Conservation (phyloP, 2,888 invertebrate genomes). For the Mactromeris polynyma region DNA sequence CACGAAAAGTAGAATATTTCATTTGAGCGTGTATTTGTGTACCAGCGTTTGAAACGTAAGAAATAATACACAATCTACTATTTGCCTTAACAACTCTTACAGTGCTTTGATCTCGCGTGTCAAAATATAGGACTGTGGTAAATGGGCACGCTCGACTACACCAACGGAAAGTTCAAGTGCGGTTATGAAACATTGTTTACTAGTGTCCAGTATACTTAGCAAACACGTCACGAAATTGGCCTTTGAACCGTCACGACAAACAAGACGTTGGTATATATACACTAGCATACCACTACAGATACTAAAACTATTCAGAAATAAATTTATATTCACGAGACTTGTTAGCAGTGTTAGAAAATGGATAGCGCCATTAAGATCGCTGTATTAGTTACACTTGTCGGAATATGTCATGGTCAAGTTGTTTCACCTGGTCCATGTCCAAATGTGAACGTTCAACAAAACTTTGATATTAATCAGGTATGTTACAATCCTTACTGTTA, state of each 20-base stretch:
- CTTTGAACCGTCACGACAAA: background rate
- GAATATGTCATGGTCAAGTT: background rate
- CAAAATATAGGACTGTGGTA: too few species aligned
- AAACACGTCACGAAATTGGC: background rate
- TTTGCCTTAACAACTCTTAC: too few species aligned
- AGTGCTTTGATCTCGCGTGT: too few species aligned
- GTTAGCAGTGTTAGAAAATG: background rate
- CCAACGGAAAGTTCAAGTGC: too few species aligned
- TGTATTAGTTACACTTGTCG: background rate
- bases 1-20: too few species aligned
- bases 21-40: too few species aligned
- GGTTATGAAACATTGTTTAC: constrained; percentile 9
- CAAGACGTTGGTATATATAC: background rate
- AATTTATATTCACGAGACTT: background rate
- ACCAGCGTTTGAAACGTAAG: too few species aligned
- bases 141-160: too few species aligned
- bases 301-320: background rate
- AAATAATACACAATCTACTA: too few species aligned
- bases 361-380: background rate
- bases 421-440: background rate
- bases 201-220: background rate
- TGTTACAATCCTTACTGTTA: background rate
- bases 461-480: constrained; percentile 12
- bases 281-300: background rate
- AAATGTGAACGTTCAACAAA: background rate